Conservation (phyloP, 2,113 vertebrate genomes). For the Erythrolamprus reginae region DNA sequence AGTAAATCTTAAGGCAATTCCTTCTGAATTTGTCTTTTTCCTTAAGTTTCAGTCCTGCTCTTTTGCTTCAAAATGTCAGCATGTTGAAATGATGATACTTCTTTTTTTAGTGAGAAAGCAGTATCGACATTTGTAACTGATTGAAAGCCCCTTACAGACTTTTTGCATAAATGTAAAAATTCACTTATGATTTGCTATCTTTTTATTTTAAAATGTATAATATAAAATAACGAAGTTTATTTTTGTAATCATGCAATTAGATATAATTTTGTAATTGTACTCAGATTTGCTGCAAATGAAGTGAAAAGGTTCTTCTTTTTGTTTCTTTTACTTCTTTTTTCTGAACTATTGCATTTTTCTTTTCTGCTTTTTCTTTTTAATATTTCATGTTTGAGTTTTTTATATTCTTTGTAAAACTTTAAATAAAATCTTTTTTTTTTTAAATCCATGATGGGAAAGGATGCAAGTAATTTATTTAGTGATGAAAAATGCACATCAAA, state of each 20-base stretch:
- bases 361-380: not conserved
- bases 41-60: not conserved
- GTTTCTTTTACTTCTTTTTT: not conserved
- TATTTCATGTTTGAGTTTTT: not conserved
- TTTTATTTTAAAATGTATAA: not conserved
- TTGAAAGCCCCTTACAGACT: not conserved
- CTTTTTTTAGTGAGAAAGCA: not conserved
- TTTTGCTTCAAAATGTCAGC: not conserved
- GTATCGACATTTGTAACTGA: not conserved
- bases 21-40: not conserved
- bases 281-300: not conserved
- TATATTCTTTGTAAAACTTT: not conserved
- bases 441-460: not conserved
- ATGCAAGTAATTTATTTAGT: not conserved
- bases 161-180: not conserved
- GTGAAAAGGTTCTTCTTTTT: not conserved
- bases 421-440: not conserved
- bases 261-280: not conserved
- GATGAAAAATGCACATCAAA: not conserved
- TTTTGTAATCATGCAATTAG: not conserved
- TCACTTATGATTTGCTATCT: not conserved
- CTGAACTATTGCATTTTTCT: not conserved
- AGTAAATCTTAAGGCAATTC: not conserved
- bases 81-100: not conserved
- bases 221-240: not conserved